Conservation (phyloP, 2,797 vertebrate species). For the Serranus cabrilla region DNA sequence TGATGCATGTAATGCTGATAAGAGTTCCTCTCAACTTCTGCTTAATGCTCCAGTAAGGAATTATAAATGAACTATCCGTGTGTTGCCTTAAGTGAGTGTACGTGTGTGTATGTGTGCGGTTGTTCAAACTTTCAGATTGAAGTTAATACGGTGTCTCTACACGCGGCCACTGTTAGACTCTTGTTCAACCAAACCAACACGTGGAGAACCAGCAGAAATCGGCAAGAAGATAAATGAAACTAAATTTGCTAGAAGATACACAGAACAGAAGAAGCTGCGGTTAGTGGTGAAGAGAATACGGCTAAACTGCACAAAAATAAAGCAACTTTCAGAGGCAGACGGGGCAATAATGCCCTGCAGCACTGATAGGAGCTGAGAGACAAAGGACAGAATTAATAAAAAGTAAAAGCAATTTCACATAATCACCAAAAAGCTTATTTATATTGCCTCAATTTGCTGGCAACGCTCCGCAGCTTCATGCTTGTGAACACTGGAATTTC, state of each 20-base stretch:
- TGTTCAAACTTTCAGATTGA: constrained; percentile 52
- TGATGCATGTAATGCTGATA: constrained; percentile 80
- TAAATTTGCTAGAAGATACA: neutral
- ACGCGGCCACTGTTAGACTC: constrained; percentile 22
- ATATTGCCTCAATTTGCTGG: constrained; percentile 1
- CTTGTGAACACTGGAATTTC: neutral
- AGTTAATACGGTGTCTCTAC: constrained; percentile 34
- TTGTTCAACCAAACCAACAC: constrained; percentile 41
- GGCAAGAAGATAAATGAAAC: constrained; percentile 32
- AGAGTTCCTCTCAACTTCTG: constrained; percentile 74
- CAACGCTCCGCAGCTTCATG: neutral
- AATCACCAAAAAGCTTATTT: constrained; percentile 20
- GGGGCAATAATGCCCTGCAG: neutral
- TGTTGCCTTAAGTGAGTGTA: constrained; percentile 41
- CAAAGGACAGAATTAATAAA: constrained; percentile 4
- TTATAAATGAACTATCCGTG: constrained; percentile 61
- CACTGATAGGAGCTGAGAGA: constrained; percentile 8
- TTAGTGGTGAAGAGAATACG: neutral
- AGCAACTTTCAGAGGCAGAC: constrained; percentile 10
- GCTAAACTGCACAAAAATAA: constrained; percentile 6
- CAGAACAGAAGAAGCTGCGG: neutral
- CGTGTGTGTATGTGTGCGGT: constrained; percentile 7
- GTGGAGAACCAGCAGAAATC: constrained; percentile 34
- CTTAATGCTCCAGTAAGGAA: constrained; percentile 61
- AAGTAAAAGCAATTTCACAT: constrained; percentile 16